Percentiles rank a stretch among this genome's conserved stretches.
These are phyloP conservation scores for Nematopogon swammerdamellus DNA, from an alignment of 2,888 invertebrate genomes.

Conservation along the genomic window DNA sequence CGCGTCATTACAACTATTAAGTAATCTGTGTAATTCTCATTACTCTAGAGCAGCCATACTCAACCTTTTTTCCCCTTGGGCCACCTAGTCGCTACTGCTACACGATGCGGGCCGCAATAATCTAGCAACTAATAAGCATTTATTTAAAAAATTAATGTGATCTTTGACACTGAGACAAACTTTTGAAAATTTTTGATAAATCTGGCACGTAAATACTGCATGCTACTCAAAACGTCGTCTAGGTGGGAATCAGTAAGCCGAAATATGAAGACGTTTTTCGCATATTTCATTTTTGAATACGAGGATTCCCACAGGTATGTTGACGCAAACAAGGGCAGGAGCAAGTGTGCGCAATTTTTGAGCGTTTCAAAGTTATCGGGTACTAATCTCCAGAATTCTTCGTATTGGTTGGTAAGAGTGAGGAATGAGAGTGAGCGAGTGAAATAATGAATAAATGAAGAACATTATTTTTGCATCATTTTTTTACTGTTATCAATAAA, in stretches of 20 bases:
- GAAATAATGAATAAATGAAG: too few relatives aligned
- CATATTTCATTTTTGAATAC: slow-evolving; percentile 10
- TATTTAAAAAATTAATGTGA: slow-evolving; percentile 7
- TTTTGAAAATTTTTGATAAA: slow-evolving; percentile 7
- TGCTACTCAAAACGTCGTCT: slow-evolving; percentile 7
- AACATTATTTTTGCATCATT: too few relatives aligned
- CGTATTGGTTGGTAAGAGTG: slow-evolving; percentile 9
- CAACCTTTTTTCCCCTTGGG: too few relatives aligned
- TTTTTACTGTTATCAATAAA: too few relatives aligned
- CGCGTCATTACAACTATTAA: too few relatives aligned
- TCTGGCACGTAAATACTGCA: slow-evolving; percentile 7
- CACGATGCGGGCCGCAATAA: too few relatives aligned
- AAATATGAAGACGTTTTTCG: slow-evolving; percentile 6
- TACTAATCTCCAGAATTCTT: slow-evolving; percentile 9
- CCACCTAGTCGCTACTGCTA: too few relatives aligned
- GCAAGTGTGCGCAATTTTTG: slow-evolving; percentile 6
- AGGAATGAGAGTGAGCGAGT: too few relatives aligned
- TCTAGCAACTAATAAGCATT: slow-evolving; percentile 16
- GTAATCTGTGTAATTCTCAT: too few relatives aligned
- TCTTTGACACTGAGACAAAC: slow-evolving; percentile 6
- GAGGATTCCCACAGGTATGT: slow-evolving; percentile 2
- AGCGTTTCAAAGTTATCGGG: slow-evolving; percentile 8
- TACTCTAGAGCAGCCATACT: too few relatives aligned
- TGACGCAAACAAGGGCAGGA: slow-evolving; percentile 8
- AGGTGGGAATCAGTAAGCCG: slow-evolving; percentile 8